Evolutionary conservation across 2,113 vertebrate species (phyloP), one percentile per base, ranked within the genome.

Genomic region (Muntiacus muntjak): DNA sequence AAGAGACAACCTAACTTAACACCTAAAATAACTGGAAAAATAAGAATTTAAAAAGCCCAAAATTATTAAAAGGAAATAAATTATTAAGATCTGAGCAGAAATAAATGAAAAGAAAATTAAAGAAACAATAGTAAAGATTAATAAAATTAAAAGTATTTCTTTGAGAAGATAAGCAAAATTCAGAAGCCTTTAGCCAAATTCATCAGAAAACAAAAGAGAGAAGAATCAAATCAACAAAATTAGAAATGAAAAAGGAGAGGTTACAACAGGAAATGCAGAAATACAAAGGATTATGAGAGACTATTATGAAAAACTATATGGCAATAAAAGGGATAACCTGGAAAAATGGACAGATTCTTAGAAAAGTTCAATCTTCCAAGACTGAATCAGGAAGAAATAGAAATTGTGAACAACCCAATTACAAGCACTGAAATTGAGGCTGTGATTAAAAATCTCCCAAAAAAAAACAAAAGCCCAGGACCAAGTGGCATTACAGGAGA

Each of bases 31-130:
- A 67, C 64, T 67, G 64, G 64, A 36, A 36, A 67, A 67, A 21
- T 10, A 36, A 67, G 7, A 67, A 67, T 36, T 23, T 0, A 21
- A 67, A 67, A 67, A 21, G 0, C 0, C 8, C 1, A 1, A 36
- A 67, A 19, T 0, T 67, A n/a, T 36, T 67, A 21, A 67, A 52
- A 67, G 64, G 64, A 36, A 67, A 67, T 67, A 67, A 36, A 17
- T 67, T 67, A 67, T 67, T 36, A 67, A 67, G 64, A 67, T 67
- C 4, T 36, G 64, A 67, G 17, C 4, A 36, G 9, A 67, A 67
- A 36, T 11, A 67, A 67, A 71, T 36, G 64, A 21, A 36, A 71
- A 71, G 21, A 3, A 36, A 36, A 67, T 36, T 5, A 67, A 67
- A 67, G 64, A 71, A 36, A 21, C 4, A 71, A 36, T 71, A 36